Base-by-base conservation (phyloP, 2,797 vertebrate genomes). In the Propithecus deckenii region DNA sequence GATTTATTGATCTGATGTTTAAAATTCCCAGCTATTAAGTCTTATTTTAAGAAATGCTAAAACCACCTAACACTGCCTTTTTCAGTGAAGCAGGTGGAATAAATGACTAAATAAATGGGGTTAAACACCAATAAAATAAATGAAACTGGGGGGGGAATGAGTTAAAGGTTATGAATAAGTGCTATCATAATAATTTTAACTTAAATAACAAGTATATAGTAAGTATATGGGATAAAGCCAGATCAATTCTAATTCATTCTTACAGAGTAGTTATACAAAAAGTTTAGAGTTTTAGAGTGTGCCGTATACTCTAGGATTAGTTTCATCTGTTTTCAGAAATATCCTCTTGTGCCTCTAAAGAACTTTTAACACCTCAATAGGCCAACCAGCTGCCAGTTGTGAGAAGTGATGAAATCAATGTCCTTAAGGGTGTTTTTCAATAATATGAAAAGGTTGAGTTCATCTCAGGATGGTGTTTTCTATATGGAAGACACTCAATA, bases 271-370 rank as follows among this genome's bases (percentile, higher is more conserved):
- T 93, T 89, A n/a, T 41, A 81, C 48, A 43, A 50, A 63, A 59
- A 15, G 7, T 48, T 71, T 80, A 85, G 38, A 76, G 22, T 55
- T 86, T 55, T 86, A 83, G 50, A 69, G 46, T 86, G 15, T 61
- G 43, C 23, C 50, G 14, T 91, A 20, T 32, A 67, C 57, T 17
- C 38, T 80, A 43, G 57, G 35, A 43, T 94, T 94, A 86, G 14
- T 91, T 85, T 81, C 10, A 28, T 75, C 43, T 81, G 5, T 91
- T 96, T 90, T 74, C 38, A 93, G 86, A 80, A 80, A 74, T 65
- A 74, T 17, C 22, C 28, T 74, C 46, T 80, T 88, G 59, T 76
- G 43, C 25, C 61, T 78, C 52, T 88, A 55, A 87, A 75, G 83
- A 76, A 88, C 43, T 38, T 75, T 75, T 83, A 61, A 69, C 76